Percentiles rank a stretch among this genome's conserved stretches.
Evolutionary conservation across 2,888 invertebrate species (phyloP).

Genomic region (Euphydryas editha): DNA sequence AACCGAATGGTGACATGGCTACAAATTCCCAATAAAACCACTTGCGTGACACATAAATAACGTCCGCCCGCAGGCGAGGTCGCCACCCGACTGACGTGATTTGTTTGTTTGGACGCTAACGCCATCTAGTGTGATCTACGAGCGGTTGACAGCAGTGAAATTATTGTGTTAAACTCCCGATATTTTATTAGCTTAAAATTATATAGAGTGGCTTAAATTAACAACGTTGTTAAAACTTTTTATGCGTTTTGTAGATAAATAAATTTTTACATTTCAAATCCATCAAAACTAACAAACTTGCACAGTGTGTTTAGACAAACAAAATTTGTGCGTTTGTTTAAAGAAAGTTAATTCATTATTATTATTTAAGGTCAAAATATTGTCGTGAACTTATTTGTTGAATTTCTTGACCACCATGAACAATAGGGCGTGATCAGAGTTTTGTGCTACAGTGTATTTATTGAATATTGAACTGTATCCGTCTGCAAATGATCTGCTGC

Average conservation of each 20-base stretch:
- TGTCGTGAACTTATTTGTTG: too few species aligned
- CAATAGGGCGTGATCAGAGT: too few species aligned
- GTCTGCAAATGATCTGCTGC: too few species aligned
- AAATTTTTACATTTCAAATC: too few species aligned
- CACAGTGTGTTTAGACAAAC: too few species aligned
- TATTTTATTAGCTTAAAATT: neutral
- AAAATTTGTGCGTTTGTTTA: too few species aligned
- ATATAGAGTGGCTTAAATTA: neutral
- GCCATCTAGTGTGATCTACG: constrained; percentile 67
- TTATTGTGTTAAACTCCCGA: constrained; percentile 6
- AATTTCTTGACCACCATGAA: too few species aligned
- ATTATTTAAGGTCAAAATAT: too few species aligned
- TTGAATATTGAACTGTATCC: too few species aligned
- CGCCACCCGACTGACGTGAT: constrained; percentile 57
- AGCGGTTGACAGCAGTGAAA: constrained; percentile 46
- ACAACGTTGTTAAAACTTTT: neutral
- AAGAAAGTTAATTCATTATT: too few species aligned
- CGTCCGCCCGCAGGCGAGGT: constrained; percentile 48
- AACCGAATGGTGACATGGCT: constrained; percentile 29
- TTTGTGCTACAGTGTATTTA: too few species aligned
- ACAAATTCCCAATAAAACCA: constrained; percentile 41
- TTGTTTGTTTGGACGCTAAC: constrained; percentile 63
- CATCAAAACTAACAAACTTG: too few species aligned
- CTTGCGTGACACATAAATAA: constrained; percentile 51
- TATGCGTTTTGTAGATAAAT: neutral